Evolutionary conservation across 2,888 invertebrate genomes (phyloP).

Genomic region (Eurytoma adleriae): DNA sequence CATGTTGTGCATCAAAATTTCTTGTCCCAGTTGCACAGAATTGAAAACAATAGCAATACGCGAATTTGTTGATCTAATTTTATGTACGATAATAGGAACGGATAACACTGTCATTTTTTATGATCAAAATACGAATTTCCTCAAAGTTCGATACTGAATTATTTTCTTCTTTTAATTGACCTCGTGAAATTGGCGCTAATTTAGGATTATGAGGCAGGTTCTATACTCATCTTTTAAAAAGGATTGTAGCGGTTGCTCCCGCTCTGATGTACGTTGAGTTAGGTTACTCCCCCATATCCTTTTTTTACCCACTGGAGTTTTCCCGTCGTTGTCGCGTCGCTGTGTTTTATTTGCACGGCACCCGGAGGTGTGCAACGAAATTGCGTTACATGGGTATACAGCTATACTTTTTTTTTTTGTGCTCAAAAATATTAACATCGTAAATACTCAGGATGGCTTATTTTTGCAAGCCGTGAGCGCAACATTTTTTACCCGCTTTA

Average conservation of each 20-base stretch:
- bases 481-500: background rate
- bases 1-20: too few species aligned
- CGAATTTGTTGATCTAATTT: too few species aligned
- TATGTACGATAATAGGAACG: too few species aligned
- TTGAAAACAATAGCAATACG: too few species aligned
- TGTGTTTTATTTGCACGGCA: background rate
- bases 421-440: conserved; percentile 9
- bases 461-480: background rate
- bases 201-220: conserved; percentile 11
- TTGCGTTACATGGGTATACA: background rate
- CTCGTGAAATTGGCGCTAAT: background rate
- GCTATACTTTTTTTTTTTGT: background rate
- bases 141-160: too few species aligned
- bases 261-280: background rate
- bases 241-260: background rate
- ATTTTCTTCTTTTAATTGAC: too few species aligned
- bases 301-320: background rate
- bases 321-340: background rate
- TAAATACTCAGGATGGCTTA: conserved; percentile 40
- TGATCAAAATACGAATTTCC: too few species aligned
- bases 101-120: too few species aligned
- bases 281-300: background rate
- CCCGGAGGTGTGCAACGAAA: background rate
- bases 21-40: too few species aligned
- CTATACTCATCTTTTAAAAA: conserved; percentile 20